Conservation (phyloP, 1,140 invertebrate species). For the Drosophila suzukii region DNA sequence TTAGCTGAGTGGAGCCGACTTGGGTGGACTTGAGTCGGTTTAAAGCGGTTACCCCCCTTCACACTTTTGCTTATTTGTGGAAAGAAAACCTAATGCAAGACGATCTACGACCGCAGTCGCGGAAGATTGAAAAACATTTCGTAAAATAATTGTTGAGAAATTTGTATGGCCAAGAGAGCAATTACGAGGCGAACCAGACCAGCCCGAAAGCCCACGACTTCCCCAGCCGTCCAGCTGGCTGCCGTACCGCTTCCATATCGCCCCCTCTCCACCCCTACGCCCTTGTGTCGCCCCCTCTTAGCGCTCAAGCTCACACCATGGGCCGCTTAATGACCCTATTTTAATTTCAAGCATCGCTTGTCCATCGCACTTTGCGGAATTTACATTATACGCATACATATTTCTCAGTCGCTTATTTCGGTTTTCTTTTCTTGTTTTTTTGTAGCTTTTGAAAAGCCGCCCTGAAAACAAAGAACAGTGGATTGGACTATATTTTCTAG, state of each 20-base stretch:
- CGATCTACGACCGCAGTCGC: slow-evolving; percentile 13
- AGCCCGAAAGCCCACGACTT: slow-evolving; percentile 33
- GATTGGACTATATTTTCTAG: background rate
- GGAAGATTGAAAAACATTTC: slow-evolving; percentile 76
- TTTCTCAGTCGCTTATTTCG: slow-evolving; percentile 52
- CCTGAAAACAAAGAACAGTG: slow-evolving; percentile 41
- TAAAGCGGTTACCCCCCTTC: slow-evolving; percentile 53
- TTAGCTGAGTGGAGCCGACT: slow-evolving; percentile 4
- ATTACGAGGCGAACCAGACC: slow-evolving; percentile 44
- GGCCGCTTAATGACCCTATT: slow-evolving; percentile 79
- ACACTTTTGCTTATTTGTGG: slow-evolving; percentile 65
- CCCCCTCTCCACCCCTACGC: slow-evolving; percentile 7
- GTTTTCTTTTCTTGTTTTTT: slow-evolving; percentile 39
- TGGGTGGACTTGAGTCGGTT: slow-evolving; percentile 39
- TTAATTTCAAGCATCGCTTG: slow-evolving; percentile 81
- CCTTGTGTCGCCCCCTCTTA: slow-evolving; percentile 13
- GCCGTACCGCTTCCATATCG: background rate
- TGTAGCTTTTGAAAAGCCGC: slow-evolving; percentile 73
- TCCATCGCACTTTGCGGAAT: slow-evolving; percentile 80
- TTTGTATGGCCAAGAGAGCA: slow-evolving; percentile 62
- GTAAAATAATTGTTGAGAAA: slow-evolving; percentile 81
- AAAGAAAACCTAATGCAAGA: slow-evolving; percentile 62
- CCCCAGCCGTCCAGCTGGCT: background rate
- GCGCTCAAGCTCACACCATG: slow-evolving; percentile 42
- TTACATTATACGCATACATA: slow-evolving; percentile 77